Base-by-base conservation (phyloP, 1,140 invertebrate genomes). In the Camponotus floridanus region DNA sequence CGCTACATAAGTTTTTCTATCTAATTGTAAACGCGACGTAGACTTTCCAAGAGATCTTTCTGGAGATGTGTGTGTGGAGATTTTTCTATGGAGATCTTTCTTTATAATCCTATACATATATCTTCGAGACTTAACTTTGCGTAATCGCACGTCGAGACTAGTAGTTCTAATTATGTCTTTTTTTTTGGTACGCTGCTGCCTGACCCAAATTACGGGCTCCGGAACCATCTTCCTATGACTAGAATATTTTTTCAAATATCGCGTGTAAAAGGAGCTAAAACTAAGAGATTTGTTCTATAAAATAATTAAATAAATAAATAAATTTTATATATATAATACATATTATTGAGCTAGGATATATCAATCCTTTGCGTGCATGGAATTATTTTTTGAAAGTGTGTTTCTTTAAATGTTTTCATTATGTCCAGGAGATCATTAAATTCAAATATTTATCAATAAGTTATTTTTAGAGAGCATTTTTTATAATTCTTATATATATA, bases 21-120 rank as follows among this genome's bases (percentile, higher is more conserved):
- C 67, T 86, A 87, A 48, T 93, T 87, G 87, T 74, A 93, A 93
- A 93, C 88, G 48, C 48, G 92, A 92, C 79, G 78, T 89, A 89
- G 91, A 92, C 78, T 93, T 91, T 78, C 67, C 88, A 90, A 93
- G 48, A 51, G 87, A 26, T 26, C 26, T 26, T 26, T 26, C 26
- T 26, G 26, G 26, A 26, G 26, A 26, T 26, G 26, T 26, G 26
- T 26, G 26, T 26, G 26, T 26, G 26, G 26, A 26, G 26, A 26
- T 26, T 26, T 26, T 26, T 26, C 26, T 78, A 89, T 80, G 87
- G 48, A 51, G 48, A 88, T 90, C 62, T 71, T 87, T 85, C 88
- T 91, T 87, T 78, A 45, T 45, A 91, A 91, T 71, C 87, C 86
- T 92, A 92, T 91, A 92, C 67, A 87, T 92, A 91, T 76, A 88